phyloP scores from a whole-genome alignment of 1,140 invertebrate genomes.

The roundworm (Caenorhabditis elegans) region WBcel235 BX284604.4:1218501-1219000 shows the following conservation, averaged over 20 bases:
- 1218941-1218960: background rate
- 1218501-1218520: too few species aligned
- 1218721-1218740: background rate
- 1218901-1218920: background rate
- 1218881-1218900: background rate
- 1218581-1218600: background rate
- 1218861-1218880: background rate
- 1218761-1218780: background rate
- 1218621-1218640: background rate
- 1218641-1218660: background rate
- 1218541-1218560: background rate
- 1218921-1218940: background rate
- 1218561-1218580: background rate
- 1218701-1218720: background rate
- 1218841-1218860: too few species aligned
- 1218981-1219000: background rate
- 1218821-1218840: background rate
- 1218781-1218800: background rate
- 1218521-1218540: too few species aligned
- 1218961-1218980: background rate
- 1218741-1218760: background rate
- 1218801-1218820: background rate
- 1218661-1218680: background rate
- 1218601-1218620: background rate
- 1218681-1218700: background rate